These are phyloP conservation scores for Elephantulus edwardii DNA, from an alignment of 2,113 vertebrate genomes.

Conservation along the genomic window DNA sequence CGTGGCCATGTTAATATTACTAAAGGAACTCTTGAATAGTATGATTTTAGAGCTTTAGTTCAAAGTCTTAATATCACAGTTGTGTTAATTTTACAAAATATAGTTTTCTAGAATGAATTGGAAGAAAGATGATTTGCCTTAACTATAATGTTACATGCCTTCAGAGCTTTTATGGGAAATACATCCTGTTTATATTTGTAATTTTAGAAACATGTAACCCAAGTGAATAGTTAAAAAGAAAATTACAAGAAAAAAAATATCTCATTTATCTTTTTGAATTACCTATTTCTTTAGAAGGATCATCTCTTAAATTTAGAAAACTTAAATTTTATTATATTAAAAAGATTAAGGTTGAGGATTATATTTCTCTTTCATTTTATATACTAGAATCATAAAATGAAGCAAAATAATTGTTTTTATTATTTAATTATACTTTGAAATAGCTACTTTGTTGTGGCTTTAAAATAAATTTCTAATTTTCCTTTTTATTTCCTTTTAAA, in stretches of 20 bases:
- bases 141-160: constrained; percentile 9
- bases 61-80: constrained; percentile 35
- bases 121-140: constrained; percentile 22
- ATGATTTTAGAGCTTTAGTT: constrained; percentile 63
- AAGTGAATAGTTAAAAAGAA: neutral
- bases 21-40: constrained; percentile 62
- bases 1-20: constrained; percentile 73
- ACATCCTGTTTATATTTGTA: neutral
- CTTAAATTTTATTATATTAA: constrained; percentile 25
- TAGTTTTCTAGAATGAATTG: constrained; percentile 41
- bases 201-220: neutral
- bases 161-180: neutral
- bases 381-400: neutral
- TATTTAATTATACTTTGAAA: constrained; percentile 32
- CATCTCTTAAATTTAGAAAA: constrained; percentile 17
- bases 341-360: constrained; percentile 16
- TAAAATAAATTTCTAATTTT: neutral
- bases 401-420: constrained; percentile 26
- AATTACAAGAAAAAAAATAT: neutral
- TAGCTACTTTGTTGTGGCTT: neutral
- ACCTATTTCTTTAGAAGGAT: neutral
- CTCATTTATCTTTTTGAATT: neutral
- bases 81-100: constrained; percentile 20
- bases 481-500: constrained; percentile 12
- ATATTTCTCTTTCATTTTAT: constrained; percentile 35